phyloP scores from a whole-genome alignment of 1,140 invertebrate genomes.

The Scaptomyza pallida region DNA sequence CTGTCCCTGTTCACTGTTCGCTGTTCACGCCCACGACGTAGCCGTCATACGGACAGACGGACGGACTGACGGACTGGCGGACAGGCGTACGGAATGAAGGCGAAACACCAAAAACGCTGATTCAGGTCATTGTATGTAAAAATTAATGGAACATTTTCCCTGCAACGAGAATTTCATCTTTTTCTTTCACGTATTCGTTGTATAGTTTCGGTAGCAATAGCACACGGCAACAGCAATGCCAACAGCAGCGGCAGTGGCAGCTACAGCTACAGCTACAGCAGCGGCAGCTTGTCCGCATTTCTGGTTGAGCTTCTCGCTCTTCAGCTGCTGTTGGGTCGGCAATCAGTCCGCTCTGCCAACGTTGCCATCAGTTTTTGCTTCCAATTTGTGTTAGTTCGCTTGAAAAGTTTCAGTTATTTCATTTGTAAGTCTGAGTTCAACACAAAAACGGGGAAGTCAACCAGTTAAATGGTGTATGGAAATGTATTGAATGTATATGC shows the following conservation, averaged over 20 bases:
- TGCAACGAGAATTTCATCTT: constrained; percentile 61
- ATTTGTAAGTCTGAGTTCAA: constrained; percentile 36
- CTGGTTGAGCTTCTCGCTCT: background rate
- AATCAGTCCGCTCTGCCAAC: constrained; percentile 26
- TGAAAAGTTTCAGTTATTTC: constrained; percentile 47
- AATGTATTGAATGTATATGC: constrained; percentile 10
- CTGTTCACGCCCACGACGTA: constrained; percentile 14
- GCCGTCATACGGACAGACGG: background rate
- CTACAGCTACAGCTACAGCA: background rate
- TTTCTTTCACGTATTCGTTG: constrained; percentile 45
- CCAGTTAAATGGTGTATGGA: constrained; percentile 7
- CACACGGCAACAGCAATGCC: background rate
- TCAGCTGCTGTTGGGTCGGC: constrained; percentile 19
- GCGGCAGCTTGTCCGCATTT: constrained; percentile 26
- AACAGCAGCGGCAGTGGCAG: no score
- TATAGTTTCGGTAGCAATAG: no score
- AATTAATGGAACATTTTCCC: constrained; percentile 63
- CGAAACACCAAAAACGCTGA: constrained; percentile 58
- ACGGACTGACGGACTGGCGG: no score
- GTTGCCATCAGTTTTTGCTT: constrained; percentile 34
- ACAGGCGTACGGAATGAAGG: constrained; percentile 8
- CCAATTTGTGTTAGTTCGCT: constrained; percentile 37
- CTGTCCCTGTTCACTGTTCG: constrained; percentile 37
- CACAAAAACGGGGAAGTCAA: constrained; percentile 15
- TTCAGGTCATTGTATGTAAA: constrained; percentile 65